Base-by-base conservation (phyloP, 1,140 invertebrate genomes). In the Palaemon carinicauda region DNA sequence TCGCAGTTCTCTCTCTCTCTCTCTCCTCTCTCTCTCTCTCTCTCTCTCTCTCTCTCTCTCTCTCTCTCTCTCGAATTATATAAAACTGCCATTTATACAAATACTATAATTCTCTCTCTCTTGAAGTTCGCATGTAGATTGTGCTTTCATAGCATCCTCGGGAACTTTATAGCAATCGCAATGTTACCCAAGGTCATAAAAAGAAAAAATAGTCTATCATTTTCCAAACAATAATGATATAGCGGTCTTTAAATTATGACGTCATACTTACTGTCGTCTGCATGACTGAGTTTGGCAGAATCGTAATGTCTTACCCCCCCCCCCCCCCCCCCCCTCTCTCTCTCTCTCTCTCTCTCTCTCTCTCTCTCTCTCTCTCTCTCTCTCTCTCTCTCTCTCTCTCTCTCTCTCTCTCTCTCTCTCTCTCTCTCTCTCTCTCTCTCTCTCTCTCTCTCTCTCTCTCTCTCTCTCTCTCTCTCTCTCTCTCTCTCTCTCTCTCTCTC, bases 291-390 rank as follows among this genome's bases (percentile, higher is more conserved):
- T 29, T 27, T 27, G 31, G 65, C 65, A 69, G 21, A 21, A 27
- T 69, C 65, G 24, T 69, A 29, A 69, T 29, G n/a, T 29, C 65
- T n/a, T n/a, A 54, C n/a, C n/a, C n/a, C n/a, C n/a, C n/a, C n/a
- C n/a, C n/a, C n/a, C n/a, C n/a, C n/a, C n/a, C n/a, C n/a, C 53
- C 53, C 53, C n/a, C 53, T 73, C 69, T 73, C 69, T 73, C 69
- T 73, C 69, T 73, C 69, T 73, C 69, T 73, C 69, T 73, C 69
- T 73, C 69, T 73, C 69, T 73, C 69, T 73, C 69, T 73, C 69
- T 73, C 69, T 73, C 21, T n/a, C 21, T n/a, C 21, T n/a, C 21
- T n/a, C 21, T n/a, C 21, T n/a, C 21, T n/a, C 21, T n/a, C 21
- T n/a, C 21, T n/a, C 21, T n/a, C 21, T n/a, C 21, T n/a, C 21